Conservation (phyloP, 2,113 vertebrate genomes). For the Cyanistes caeruleus region DNA sequence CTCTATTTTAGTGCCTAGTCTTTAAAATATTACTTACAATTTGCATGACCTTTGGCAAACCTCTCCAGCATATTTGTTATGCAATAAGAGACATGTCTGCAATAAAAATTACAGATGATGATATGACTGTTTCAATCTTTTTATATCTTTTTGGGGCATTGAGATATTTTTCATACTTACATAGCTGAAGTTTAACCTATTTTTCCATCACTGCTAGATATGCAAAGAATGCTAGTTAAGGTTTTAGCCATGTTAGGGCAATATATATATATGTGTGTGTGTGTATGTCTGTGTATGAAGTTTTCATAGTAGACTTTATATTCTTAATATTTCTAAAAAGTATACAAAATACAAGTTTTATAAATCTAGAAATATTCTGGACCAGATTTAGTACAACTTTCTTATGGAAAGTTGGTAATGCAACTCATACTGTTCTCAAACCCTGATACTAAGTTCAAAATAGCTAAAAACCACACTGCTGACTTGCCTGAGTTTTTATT, state of each 20-base stretch:
- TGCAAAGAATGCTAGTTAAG: neutral
- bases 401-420: neutral
- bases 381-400: neutral
- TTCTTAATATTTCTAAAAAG: neutral
- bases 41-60: neutral
- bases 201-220: neutral
- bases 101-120: neutral
- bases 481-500: neutral
- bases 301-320: neutral
- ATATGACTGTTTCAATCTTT: neutral
- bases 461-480: neutral
- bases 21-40: neutral
- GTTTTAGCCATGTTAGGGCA: neutral
- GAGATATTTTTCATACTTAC: neutral
- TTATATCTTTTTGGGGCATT: neutral
- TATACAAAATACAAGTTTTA: neutral
- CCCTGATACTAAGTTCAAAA: neutral
- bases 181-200: neutral
- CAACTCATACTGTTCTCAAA: neutral
- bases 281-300: too few species aligned
- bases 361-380: neutral
- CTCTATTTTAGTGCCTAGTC: neutral
- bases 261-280: neutral
- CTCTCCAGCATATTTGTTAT: neutral
- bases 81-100: neutral